Base-by-base conservation (phyloP, 1,140 invertebrate genomes). In the Eupristina koningsbergeri region DNA sequence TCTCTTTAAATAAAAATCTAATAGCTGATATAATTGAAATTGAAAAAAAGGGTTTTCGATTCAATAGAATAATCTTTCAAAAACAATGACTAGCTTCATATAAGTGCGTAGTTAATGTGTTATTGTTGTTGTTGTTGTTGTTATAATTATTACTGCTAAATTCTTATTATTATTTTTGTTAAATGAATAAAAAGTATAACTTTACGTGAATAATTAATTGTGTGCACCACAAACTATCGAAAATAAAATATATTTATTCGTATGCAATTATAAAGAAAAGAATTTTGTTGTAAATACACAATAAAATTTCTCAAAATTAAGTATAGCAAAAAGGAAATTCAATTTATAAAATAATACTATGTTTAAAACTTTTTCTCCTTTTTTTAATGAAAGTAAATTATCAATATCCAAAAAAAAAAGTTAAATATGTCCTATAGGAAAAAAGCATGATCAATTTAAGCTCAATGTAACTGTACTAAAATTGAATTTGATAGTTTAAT, bases 21-120 rank as follows among this genome's bases (percentile, higher is more conserved):
- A 15, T 63, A 78, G 5, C 64, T 41, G 53, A 75, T 34, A 58
- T 0, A 78, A 41, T 47, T 22, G 31, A 50, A n/a, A n/a, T n/a
- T 22, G 34, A 58, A 31, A 15, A 34, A 6, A 83, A 77, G 71
- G 13, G 58, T 78, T 83, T 31, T 47, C 36, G 34, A 47, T 39
- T 71, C 50, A 36, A 69, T 29, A 78, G 75, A 74, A 86, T 84
- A 75, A 84, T 85, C 84, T 85, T 78, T 84, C 78, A 84, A 87
- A 86, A 50, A 83, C 80, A 71, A 71, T 50, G 36, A 15, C 22
- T 71, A 47, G 64, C 85, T 85, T 71, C 83, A 76, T 86, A 86
- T 80, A 86, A 87, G 45, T 86, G 85, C 79, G 80, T 88, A 88
- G 81, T 85, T 86, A 87, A 86, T 88, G 85, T 77, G 74, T 87